Base-by-base conservation (phyloP, 2,888 invertebrate species). In the Junonia oenone region DNA sequence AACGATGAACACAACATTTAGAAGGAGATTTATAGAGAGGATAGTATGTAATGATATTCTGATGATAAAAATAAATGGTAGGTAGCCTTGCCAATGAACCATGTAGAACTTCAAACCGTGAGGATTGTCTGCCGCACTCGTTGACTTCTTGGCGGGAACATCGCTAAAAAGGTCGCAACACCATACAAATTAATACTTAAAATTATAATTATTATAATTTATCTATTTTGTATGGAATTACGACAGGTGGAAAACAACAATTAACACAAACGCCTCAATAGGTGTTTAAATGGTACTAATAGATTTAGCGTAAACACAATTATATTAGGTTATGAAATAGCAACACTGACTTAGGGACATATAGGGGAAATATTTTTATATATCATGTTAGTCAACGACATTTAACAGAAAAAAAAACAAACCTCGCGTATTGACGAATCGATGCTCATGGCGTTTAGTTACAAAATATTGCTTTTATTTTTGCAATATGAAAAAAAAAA, bases 11-110 rank as follows among this genome's bases (percentile, higher is more conserved):
- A 63, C 64, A 61, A 59, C 49, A 40, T 49, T 40, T 40, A 53
- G 55, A 56, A 55, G 43, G 46, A 40, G 37, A 47, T 17, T 35
- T 11, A 33, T 29, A 51, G 54, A 45, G 45, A 57, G 19, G 43
- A 45, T 33, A 51, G 27, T 27, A 55, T n/a, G 38, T 27, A 47
- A 13, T 26, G 54, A 51, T 46, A 40, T 45, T 40, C 27, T 33
- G 27, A 56, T 43, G 50, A 37, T 38, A 43, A 45, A 63, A 70
- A 64, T 63, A 58, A 57, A n/a, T n/a, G n/a, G n/a, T n/a, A 67
- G 69, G 67, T 72, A 81, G 76, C 83, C 85, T 87, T 86, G 86
- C 85, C 82, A 83, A 74, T 75, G 78, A 81, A 82, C 76, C 77
- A 75, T 74, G 74, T 76, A 75, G 72, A 68, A 75, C 78, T 81